Percentiles rank a stretch among this genome's conserved stretches.
Conservation (phyloP, 1,140 invertebrate species). For the Drosophila miranda region DNA sequence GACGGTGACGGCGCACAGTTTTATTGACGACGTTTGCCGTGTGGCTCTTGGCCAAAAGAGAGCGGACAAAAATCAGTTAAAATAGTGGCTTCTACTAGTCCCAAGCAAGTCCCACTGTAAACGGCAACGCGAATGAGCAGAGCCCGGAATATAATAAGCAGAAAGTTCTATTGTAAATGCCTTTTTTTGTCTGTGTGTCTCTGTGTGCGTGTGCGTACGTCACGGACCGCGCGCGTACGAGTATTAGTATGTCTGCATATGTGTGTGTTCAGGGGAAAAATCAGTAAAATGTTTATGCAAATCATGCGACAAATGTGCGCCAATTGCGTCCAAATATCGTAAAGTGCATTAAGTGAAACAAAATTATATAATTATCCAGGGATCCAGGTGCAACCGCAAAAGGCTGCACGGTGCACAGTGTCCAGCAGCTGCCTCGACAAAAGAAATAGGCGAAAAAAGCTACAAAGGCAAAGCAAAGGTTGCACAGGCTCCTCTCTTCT, state of each 20-base stretch:
- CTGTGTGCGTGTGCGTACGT: constrained; percentile 38
- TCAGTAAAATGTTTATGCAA: constrained; percentile 71
- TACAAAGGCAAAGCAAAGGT: constrained; percentile 33
- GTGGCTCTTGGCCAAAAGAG: constrained; percentile 42
- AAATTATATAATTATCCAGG: constrained; percentile 68
- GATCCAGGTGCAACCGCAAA: constrained; percentile 5
- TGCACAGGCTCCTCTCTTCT: constrained; percentile 28
- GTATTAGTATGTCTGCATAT: constrained; percentile 11
- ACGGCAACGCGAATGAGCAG: constrained; percentile 43
- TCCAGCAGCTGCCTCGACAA: neutral
- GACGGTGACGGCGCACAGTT: constrained; percentile 40
- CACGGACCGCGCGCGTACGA: constrained; percentile 22
- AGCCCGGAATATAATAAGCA: constrained; percentile 23
- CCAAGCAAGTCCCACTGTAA: constrained; percentile 30
- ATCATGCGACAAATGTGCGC: constrained; percentile 61
- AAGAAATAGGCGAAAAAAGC: constrained; percentile 30
- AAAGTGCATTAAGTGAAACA: constrained; percentile 54
- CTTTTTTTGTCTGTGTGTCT: constrained; percentile 13
- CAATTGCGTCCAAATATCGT: constrained; percentile 59
- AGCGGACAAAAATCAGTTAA: constrained; percentile 42
- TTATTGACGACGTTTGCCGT: constrained; percentile 54
- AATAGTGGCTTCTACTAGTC: constrained; percentile 10
- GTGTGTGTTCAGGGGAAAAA: constrained; percentile 37
- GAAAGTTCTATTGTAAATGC: constrained; percentile 15
- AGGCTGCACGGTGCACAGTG: too few species aligned